Base-by-base conservation (phyloP, 2,113 vertebrate genomes). In the Scopus umbretta region DNA sequence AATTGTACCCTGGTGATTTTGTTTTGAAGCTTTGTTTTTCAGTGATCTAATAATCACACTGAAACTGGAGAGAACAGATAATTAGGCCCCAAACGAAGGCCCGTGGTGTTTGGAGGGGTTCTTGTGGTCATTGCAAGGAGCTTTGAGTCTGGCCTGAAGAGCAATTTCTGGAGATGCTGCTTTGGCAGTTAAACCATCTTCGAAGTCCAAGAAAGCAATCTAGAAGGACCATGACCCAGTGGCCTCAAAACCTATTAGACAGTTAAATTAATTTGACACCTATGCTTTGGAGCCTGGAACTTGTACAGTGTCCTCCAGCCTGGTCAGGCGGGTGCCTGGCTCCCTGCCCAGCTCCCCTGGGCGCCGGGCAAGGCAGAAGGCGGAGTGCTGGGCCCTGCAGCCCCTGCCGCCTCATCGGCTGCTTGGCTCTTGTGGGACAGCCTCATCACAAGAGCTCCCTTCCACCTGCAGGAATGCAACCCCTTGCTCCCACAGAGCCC, bases 11-110 rank as follows among this genome's bases (percentile, higher is more conserved):
- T 71, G 32, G 55, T 86, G 68, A 63, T 66, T 92, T 78, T 79
- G 65, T 63, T 96, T 67, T 52, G 72, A 91, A 84, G 79, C 26
- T 88, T 63, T 90, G 76, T 93, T 93, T 94, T 55, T 43, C 34
- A 36, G 71, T 96, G 90, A 88, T 76, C 50, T 87, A 94, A 75
- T 27, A 84, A 52, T 40, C 38, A 79, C 32, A 42, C 36, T 78
- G 81, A 55, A 63, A 79, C 56, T 72, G 73, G 16, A 81, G 30
- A 73, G n/a, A 84, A 79, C 29, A 81, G 47, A 74, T 63, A 66
- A 78, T 50, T 38, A 23, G 50, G 47, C 67, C 36, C 45, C 45
- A 92, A 59, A 85, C 0, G 4, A 78, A 89, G 59, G 14, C 18
- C 23, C 7, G 42, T 85, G 38, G 43, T 89, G 20, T 83, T 36